Evolutionary conservation across 2,888 invertebrate genomes (phyloP).

Genomic region (Gymnoscelis rufifasciata): DNA sequence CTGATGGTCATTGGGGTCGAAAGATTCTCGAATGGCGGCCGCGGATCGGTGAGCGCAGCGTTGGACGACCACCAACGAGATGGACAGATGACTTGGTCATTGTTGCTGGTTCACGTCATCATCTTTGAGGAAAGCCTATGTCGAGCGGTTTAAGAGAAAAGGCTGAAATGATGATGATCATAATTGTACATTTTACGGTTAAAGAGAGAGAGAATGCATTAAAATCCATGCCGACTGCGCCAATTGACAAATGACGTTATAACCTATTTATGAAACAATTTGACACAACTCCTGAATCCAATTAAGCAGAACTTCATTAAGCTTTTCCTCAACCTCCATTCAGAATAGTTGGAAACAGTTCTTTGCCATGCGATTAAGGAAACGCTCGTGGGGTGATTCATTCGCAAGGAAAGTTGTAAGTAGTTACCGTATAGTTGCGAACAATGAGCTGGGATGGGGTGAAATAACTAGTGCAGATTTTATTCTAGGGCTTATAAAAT

Average conservation of each 20-base stretch:
- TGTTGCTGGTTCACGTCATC: no score
- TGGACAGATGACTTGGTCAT: no score
- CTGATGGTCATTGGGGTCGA: no score
- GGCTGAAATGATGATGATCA: no score
- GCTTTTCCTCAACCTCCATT: constrained; percentile 7
- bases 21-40: no score
- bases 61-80: no score
- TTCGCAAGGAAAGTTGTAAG: constrained; percentile 7
- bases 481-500: background rate
- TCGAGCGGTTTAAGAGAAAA: no score
- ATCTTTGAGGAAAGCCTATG: no score
- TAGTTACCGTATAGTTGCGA: constrained; percentile 3
- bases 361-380: constrained; percentile 4
- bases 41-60: no score
- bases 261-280: background rate
- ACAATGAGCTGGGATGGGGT: background rate
- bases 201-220: no score
- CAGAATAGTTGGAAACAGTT: constrained; percentile 7
- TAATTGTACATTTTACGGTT: no score
- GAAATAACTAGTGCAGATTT: constrained; percentile 1
- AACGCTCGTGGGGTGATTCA: constrained; percentile 2
- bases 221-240: background rate
- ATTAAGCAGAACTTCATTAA: constrained; percentile 13
- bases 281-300: constrained; percentile 3
- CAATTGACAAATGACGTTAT: background rate